Evolutionary conservation across 2,797 vertebrate species (phyloP).

Genomic region (Xiphorhynchus erythropygius): DNA sequence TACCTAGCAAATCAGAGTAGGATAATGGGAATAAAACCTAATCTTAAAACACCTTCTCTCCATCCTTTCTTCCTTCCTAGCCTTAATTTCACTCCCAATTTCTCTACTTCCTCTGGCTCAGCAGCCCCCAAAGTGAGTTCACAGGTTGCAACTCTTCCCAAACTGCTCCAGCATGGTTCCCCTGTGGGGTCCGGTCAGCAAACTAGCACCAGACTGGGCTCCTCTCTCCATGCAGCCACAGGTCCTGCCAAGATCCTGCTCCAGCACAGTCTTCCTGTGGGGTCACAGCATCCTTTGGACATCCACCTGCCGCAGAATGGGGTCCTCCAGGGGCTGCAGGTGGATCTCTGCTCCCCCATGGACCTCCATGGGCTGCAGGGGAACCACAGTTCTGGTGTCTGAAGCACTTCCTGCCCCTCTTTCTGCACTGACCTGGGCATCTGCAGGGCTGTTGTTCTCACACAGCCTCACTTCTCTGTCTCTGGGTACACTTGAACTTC

Average conservation of each 20-base stretch:
- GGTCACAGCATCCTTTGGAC: no score
- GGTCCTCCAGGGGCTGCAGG: background rate
- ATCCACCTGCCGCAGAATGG: background rate
- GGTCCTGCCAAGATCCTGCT: background rate
- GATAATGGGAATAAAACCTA: background rate
- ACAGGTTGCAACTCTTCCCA: background rate
- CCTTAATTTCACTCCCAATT: background rate
- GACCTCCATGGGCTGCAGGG: background rate
- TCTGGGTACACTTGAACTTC: background rate
- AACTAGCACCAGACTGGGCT: no score
- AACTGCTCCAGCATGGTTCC: accelerated
- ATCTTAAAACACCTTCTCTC: background rate
- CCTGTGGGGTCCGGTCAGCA: accelerated
- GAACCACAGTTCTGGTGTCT: background rate
- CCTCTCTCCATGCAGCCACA: no score
- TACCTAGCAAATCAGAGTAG: background rate
- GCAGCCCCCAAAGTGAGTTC: background rate
- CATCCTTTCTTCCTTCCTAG: accelerated
- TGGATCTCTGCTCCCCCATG: background rate
- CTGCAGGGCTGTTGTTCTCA: accelerated
- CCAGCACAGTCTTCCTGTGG: accelerated
- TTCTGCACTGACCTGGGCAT: accelerated
- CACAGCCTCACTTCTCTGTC: accelerated
- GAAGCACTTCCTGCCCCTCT: background rate
- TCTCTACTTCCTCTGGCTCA: background rate